Evolutionary conservation across 2,888 invertebrate genomes (phyloP), one percentile per base, ranked within the genome.

Genomic region (Acleris emargana): DNA sequence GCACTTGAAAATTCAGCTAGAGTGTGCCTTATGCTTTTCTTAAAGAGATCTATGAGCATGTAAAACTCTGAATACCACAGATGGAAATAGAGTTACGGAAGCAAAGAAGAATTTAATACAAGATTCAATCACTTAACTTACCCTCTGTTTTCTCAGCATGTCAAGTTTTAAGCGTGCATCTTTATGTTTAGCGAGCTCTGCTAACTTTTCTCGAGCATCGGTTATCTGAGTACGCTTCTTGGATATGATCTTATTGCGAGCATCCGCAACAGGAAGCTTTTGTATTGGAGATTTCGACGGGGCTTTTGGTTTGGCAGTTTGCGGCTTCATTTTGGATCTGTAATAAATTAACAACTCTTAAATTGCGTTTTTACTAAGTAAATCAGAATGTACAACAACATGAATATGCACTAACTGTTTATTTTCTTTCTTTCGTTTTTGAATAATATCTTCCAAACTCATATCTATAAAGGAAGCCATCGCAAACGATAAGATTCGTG

Each of bases 121-220:
- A 32, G 32, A 32, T 9, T 9, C 38, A 38, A 38, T 38, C 38
- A 38, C 4, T 20, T 18, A 45, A 76, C 76, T 75, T 76, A 89
- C 91, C 79, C 90, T 86, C 66, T 86, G 88, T 70, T 93, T 92
- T 69, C 95, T 89, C 55, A 96, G 86, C 77, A 95, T 95, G 62
- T 95, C 93, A 58, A 97, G 83, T 81, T 96, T 95, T 58, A 95
- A 87, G 52, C 97, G 93, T 7, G 97, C 96, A 91, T 97, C 97
- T 69, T 94, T 95, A 62, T 94, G 94, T 77, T 96, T 95, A 0
- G 96, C 96, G 73, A 96, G 94, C 84, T 96, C 95, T 4, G 95
- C 94, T 59, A 97, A 88, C 76, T 96, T 96, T 73, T 97, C 97
- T 67, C 97, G 92, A 1, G 97, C 97, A 92, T 97, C 97, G 0